Conservation (phyloP, 2,113 vertebrate genomes). For the Neotoma lepida region DNA sequence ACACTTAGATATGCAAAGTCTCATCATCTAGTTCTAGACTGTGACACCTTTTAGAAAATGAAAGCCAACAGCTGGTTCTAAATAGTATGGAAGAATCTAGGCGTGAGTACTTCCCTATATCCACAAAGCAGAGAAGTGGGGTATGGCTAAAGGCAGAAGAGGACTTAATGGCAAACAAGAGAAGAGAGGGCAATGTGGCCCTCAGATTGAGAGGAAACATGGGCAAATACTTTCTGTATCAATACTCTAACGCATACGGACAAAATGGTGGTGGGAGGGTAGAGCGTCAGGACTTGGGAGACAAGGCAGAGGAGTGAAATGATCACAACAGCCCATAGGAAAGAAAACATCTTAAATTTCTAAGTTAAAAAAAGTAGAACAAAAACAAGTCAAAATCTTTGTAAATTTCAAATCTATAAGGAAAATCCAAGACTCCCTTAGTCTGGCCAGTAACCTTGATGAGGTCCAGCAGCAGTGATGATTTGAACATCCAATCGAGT, state of each 20-base stretch:
- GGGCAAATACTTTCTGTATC: background rate
- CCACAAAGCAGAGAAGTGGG: conserved; percentile 26
- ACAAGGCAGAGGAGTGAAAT: background rate
- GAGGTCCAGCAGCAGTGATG: conserved; percentile 93
- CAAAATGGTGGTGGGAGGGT: background rate
- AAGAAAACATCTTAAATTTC: conserved; percentile 50
- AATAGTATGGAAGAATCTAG: background rate
- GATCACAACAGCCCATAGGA: conserved; percentile 7
- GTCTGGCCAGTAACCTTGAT: conserved; percentile 89
- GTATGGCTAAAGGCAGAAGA: conserved; percentile 1
- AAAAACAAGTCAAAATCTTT: background rate
- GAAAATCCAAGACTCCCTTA: conserved; percentile 37
- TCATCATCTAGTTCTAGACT: background rate
- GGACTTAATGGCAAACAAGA: background rate
- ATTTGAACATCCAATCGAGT: conserved; percentile 97
- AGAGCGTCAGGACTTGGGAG: background rate
- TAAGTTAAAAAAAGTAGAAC: background rate
- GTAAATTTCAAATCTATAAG: conserved; percentile 30
- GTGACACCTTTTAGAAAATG: conserved; percentile 13
- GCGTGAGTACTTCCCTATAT: background rate
- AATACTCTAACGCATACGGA: background rate
- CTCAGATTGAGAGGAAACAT: background rate
- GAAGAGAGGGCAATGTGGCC: background rate
- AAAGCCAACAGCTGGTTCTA: background rate
- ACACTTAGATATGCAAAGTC: background rate